Conservation (phyloP, 2,113 vertebrate species). For the Thinocorus orbignyianus region DNA sequence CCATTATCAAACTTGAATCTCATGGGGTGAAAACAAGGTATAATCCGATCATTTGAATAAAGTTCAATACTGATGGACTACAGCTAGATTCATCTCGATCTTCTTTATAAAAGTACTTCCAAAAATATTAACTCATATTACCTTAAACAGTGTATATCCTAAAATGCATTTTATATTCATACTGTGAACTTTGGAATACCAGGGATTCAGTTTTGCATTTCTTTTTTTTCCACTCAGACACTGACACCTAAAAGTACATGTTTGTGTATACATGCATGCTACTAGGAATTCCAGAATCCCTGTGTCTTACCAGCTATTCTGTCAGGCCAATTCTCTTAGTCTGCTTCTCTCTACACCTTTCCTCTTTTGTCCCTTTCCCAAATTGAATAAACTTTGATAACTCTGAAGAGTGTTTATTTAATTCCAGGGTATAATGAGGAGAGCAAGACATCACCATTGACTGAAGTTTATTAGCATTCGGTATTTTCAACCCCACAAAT, state of each 20-base stretch:
- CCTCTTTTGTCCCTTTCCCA: background rate
- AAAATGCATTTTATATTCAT: background rate
- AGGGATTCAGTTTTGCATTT: background rate
- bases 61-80: background rate
- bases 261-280: background rate
- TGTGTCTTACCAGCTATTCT: background rate
- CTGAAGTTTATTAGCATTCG: background rate
- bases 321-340: background rate
- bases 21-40: background rate
- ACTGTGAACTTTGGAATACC: background rate
- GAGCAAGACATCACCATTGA: background rate
- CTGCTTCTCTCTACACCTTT: background rate
- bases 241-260: background rate
- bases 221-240: background rate
- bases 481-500: background rate
- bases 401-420: background rate
- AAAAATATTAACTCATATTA: background rate
- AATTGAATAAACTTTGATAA: background rate
- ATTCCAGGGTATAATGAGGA: background rate
- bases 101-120: background rate
- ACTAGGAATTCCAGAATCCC: background rate
- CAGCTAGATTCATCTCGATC: background rate
- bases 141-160: background rate
- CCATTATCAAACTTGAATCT: background rate
- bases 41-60: background rate